phyloP scores from a whole-genome alignment of 1,140 invertebrate genomes.

The Lordiphosa stackelbergi region DNA sequence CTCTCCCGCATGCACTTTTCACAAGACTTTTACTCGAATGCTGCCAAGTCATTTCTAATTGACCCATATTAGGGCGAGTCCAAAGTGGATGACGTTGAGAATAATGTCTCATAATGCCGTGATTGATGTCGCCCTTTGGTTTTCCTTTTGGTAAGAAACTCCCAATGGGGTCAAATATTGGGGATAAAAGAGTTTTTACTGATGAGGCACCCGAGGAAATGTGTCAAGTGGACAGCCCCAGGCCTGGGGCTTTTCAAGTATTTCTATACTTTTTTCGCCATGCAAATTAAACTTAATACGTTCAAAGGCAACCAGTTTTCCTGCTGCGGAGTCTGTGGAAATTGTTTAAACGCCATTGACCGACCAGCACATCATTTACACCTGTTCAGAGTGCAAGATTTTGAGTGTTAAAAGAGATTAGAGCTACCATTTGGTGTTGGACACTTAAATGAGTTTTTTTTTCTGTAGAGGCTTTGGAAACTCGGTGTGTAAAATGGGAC shows the following conservation, averaged over 20 bases:
- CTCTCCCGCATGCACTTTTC: conserved; percentile 37
- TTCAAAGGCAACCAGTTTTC: conserved; percentile 52
- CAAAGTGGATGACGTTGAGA: conserved; percentile 30
- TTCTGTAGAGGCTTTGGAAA: background rate
- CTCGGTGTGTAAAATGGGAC: conserved; percentile 26
- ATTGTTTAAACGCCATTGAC: conserved; percentile 26
- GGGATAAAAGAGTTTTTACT: conserved; percentile 37
- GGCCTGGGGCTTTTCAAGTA: conserved; percentile 27
- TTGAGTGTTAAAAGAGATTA: conserved; percentile 33
- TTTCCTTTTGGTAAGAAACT: conserved; percentile 1
- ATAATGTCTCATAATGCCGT: conserved; percentile 55
- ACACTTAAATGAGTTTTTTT: background rate
- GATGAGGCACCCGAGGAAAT: conserved; percentile 39
- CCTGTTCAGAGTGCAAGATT: conserved; percentile 31
- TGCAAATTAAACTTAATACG: conserved; percentile 65
- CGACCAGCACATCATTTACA: conserved; percentile 52
- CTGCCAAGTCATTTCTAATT: conserved; percentile 66
- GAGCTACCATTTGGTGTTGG: conserved; percentile 27
- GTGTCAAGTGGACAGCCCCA: conserved; percentile 62
- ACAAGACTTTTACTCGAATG: conserved; percentile 51
- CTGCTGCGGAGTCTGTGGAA: conserved; percentile 26
- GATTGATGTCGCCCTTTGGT: conserved; percentile 60
- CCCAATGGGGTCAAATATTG: conserved; percentile 61
- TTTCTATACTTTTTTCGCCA: conserved; percentile 21
- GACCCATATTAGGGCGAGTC: conserved; percentile 37